Conservation (phyloP, 2,113 vertebrate genomes). For the Syrmaticus mikado region DNA sequence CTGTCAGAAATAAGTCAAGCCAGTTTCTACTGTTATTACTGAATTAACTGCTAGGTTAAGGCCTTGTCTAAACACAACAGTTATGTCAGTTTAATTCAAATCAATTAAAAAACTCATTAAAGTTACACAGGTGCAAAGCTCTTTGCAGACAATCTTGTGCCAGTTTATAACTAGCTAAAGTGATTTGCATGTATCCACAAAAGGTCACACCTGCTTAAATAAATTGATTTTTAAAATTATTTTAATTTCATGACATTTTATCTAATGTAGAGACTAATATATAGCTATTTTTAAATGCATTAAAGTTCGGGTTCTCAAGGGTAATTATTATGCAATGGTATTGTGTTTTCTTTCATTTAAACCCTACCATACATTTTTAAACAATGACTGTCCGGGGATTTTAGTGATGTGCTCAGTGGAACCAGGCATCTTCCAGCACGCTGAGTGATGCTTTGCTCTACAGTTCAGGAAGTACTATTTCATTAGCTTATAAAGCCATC, state of each 20-base stretch:
- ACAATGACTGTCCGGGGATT: not conserved
- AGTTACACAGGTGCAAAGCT: conserved; percentile 10
- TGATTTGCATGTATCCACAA: not conserved
- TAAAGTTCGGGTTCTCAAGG: not conserved
- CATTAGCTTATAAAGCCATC: not conserved
- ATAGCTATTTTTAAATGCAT: not conserved
- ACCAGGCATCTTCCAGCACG: not conserved
- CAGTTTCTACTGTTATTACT: not conserved
- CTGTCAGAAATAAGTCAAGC: not conserved
- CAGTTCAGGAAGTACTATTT: not conserved
- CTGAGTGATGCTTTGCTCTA: not conserved
- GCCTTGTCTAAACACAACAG: not conserved
- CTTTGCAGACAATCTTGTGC: not conserved
- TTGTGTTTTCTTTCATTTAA: not conserved
- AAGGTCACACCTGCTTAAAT: not conserved
- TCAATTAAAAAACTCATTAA: conserved; percentile 16
- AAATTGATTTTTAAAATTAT: not conserved
- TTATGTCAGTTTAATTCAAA: not conserved
- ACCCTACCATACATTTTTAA: not conserved
- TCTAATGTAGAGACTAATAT: not conserved
- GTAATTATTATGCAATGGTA: not conserved
- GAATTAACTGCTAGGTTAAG: not conserved
- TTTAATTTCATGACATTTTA: not conserved
- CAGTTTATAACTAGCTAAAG: not conserved
- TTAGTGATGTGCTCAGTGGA: not conserved